Base-by-base conservation (phyloP, 2,113 vertebrate species). In the Riparia riparia region DNA sequence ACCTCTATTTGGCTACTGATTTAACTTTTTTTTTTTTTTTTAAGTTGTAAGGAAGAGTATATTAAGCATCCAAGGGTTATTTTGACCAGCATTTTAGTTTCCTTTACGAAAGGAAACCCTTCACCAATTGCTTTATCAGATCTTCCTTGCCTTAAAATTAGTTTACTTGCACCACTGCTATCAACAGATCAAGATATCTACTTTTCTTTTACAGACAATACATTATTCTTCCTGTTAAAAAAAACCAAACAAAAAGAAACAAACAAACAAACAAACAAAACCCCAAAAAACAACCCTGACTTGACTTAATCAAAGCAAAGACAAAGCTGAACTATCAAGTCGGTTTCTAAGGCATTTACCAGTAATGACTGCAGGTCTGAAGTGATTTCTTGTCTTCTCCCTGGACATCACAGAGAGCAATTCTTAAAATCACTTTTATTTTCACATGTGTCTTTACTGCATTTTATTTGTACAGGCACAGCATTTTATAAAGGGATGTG, bases 281-380 rank as follows among this genome's bases (percentile, higher is more conserved):
- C 3, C 9, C 3, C 7, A 37, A 7, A 2, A 25, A 3, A 60
- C 89, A 12, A 3, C 9, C 3, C 7, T 45, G 21, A 53, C 66
- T 89, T 82, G 29, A 53, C n/a, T 51, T 53, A 65, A 82, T 53
- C 37, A 73, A 70, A 88, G 32, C 37, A 77, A 39, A 69, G 50
- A 74, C n/a, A 71, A 44, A 86, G 21, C 3, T 74, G 24, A 91
- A 82, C 29, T 45, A 44, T 5, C 32, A 73, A 4, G 16, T 32
- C 31, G 22, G 19, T 74, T 91, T 66, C 58, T 60, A 60, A 83
- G 41, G 68, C 42, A 83, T 79, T 72, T 66, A 90, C 17, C 25
- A 77, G 39, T 47, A 32, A 25, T 42, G 32, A 63, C 5, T 63
- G 51, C 20, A 90, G 1, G 1, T 64, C 10, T 0, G 0, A 86